Percentiles rank a stretch among this genome's conserved stretches.
These are phyloP conservation scores for Microcebus ravelobensis DNA, from an alignment of 2,113 vertebrate species.

Conservation along the genomic window DNA sequence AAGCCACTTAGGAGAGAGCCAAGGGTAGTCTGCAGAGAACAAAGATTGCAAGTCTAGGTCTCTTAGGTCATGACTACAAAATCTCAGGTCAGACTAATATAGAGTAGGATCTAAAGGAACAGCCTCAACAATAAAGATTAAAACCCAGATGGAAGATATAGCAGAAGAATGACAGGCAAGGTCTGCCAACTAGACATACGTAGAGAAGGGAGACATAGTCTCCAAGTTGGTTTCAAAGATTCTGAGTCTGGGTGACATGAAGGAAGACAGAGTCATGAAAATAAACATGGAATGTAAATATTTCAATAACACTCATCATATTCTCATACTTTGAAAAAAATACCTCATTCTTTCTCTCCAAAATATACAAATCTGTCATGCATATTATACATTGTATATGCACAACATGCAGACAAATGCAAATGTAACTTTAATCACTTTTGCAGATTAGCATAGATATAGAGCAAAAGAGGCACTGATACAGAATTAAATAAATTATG, in stretches of 20 bases:
- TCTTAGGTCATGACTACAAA: background rate
- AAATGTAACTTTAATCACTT: background rate
- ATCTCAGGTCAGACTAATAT: background rate
- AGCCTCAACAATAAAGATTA: background rate
- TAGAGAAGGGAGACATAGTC: background rate
- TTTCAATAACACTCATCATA: background rate
- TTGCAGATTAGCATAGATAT: background rate
- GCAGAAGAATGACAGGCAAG: background rate
- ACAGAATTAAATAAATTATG: background rate
- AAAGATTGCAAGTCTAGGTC: background rate
- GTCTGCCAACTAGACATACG: background rate
- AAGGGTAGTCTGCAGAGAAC: background rate
- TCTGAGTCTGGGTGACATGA: background rate
- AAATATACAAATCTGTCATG: background rate
- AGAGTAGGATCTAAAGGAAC: background rate
- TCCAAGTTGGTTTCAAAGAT: background rate
- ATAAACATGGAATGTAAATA: background rate
- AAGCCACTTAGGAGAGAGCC: background rate
- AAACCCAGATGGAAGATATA: background rate
- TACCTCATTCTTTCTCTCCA: background rate
- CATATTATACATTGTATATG: background rate
- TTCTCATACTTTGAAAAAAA: background rate
- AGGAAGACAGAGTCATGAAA: background rate
- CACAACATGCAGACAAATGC: background rate
- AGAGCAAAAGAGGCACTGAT: background rate